Conservation (phyloP, 2,797 vertebrate genomes). For the Chanos chanos region DNA sequence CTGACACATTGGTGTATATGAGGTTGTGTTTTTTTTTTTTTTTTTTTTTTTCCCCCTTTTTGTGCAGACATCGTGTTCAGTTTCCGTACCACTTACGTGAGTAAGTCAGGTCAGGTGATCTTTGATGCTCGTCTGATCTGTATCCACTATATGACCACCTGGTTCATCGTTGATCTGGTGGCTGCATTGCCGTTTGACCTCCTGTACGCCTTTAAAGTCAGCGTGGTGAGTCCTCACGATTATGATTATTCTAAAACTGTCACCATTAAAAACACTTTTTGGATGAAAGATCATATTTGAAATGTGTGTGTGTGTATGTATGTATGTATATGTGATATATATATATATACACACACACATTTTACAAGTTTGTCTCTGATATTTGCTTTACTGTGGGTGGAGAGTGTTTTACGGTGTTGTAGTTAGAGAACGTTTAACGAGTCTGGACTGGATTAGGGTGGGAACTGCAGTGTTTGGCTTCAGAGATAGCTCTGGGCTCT, state of each 20-base stretch:
- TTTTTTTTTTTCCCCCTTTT: conserved; percentile 8
- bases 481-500: no score
- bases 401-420: no score
- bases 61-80: conserved; percentile 92
- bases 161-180: conserved; percentile 97
- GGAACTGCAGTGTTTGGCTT: no score
- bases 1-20: conserved; percentile 6
- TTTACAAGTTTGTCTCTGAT: no score
- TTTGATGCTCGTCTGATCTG: conserved; percentile 96
- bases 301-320: no score
- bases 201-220: conserved; percentile 96
- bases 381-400: no score
- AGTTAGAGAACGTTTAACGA: no score
- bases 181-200: conserved; percentile 96
- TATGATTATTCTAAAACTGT: neutral
- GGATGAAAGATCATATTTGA: no score
- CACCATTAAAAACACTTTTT: no score
- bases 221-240: conserved; percentile 84
- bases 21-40: conserved; percentile 7
- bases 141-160: conserved; percentile 96
- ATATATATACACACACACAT: no score
- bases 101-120: conserved; percentile 97
- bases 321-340: no score
- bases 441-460: no score
- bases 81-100: conserved; percentile 96